Evolutionary conservation across 2,113 vertebrate species (phyloP), one percentile per base, ranked within the genome.

Genomic region (Vulpes ferrilata): DNA sequence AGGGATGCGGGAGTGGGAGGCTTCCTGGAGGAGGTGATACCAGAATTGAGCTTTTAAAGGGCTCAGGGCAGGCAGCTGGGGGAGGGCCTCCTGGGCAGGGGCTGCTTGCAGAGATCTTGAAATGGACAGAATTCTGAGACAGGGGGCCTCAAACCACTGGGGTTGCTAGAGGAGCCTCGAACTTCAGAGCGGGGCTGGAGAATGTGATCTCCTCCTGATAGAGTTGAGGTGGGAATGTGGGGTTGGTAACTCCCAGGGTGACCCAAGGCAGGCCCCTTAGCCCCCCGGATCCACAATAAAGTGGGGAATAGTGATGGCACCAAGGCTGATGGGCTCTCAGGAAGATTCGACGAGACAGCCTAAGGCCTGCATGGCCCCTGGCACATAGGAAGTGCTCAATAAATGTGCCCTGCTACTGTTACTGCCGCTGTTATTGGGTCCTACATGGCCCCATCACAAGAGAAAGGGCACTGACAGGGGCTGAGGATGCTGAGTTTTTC

Each of bases 201-300:
- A 20, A 15, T 1, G 4, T 65, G 12, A 5, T 59, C 79, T 89
- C 19, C 59, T 48, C 12, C 51, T 19, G 22, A 23, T 8, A 74
- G 74, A 62, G 11, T 60, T 32, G 60, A 32, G 32, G 16, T 25
- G 2, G 38, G 32, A 48, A 12, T 38, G 62, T 60, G 38, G 43
- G 60, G 15, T 7, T 0, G 1, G n/a, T 13, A 5, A 27, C 48
- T 11, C 20, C 17, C 38, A 19, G 16, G 0, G 2, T 11, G 74
- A 27, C 59, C 80, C 38, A 9, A 48, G 65, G 51, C 35, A 74
- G 43, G 64, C 23, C 55, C 32, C 80, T n/a, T 15, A 32, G 38
- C 74, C 32, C 35, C 67, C 88, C 57, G 0, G 7, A 38, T 30
- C 79, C 32, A 2, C 0, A 3, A 10, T 22, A 69, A 83, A 22